Conservation (phyloP, 2,797 vertebrate species). For the Leptodactylus fallax region DNA sequence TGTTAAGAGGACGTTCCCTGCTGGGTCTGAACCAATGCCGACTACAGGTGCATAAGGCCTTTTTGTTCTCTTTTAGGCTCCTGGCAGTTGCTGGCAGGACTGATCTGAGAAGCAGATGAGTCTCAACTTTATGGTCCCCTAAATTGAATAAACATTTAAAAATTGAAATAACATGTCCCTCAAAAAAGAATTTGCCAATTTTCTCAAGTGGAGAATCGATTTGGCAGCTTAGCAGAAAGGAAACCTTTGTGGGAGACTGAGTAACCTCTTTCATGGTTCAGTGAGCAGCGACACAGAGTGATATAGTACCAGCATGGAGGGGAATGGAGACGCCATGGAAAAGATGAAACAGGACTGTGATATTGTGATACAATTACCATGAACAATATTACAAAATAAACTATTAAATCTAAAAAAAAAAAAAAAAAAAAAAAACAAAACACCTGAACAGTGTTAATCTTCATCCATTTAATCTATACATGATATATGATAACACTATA, state of each 20-base stretch:
- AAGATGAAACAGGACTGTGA: background rate
- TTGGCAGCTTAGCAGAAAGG: background rate
- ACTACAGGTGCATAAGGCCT: conserved; percentile 70
- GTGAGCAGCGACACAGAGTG: conserved; percentile 8
- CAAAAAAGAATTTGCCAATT: conserved; percentile 5
- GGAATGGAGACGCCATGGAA: background rate
- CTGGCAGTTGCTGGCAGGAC: conserved; percentile 62
- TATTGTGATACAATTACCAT: background rate
- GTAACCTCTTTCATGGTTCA: conserved; percentile 6
- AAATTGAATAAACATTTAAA: conserved; percentile 67
- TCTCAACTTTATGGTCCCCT: conserved; percentile 69
- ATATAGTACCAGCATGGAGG: background rate
- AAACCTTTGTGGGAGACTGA: background rate
- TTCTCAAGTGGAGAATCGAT: conserved; percentile 14
- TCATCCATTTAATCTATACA: too few species aligned
- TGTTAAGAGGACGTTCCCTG: conserved; percentile 68
- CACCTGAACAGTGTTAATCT: too few species aligned
- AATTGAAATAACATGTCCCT: conserved; percentile 71
- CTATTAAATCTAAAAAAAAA: too few species aligned
- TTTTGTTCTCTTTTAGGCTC: conserved; percentile 64
- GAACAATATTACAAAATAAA: background rate
- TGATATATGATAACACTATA: too few species aligned
- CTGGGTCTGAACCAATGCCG: conserved; percentile 69
- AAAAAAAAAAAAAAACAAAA: too few species aligned
- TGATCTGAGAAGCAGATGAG: conserved; percentile 71